phyloP scores from a whole-genome alignment of 1,140 invertebrate species.

The Brachionus paranguensis region DNA sequence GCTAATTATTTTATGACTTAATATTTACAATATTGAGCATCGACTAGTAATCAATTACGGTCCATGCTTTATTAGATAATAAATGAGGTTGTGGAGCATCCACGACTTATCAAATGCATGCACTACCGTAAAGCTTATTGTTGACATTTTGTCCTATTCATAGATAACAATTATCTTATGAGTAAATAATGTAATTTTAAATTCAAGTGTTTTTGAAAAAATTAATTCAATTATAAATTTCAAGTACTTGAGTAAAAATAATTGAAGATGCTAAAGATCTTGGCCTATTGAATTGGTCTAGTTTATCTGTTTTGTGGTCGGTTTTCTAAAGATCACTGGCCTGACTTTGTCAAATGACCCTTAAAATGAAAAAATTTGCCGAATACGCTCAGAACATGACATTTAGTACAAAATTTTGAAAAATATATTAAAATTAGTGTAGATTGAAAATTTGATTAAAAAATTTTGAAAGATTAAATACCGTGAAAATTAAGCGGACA shows the following conservation, averaged over 20 bases:
- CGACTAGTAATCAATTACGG: background rate
- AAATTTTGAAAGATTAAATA: no score
- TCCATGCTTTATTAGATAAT: background rate
- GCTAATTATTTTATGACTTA: conserved; percentile 18
- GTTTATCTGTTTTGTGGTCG: background rate
- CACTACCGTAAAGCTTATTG: background rate
- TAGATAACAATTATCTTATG: background rate
- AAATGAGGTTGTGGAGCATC: background rate
- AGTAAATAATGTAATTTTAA: background rate
- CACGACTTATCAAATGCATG: background rate
- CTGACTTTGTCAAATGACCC: background rate
- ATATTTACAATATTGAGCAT: background rate
- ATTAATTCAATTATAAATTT: background rate
- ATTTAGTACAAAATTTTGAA: background rate
- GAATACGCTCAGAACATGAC: background rate
- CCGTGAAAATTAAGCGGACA: no score
- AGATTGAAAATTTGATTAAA: no score
- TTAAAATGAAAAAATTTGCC: background rate
- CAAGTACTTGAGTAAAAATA: background rate
- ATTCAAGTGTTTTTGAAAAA: conserved; percentile 24
- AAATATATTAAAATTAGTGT: background rate
- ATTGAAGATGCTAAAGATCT: background rate
- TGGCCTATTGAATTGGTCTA: background rate
- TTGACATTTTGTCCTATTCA: background rate
- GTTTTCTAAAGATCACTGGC: background rate